Base-by-base conservation (phyloP, 1,140 invertebrate genomes). In the Drosophila punjabiensis region DNA sequence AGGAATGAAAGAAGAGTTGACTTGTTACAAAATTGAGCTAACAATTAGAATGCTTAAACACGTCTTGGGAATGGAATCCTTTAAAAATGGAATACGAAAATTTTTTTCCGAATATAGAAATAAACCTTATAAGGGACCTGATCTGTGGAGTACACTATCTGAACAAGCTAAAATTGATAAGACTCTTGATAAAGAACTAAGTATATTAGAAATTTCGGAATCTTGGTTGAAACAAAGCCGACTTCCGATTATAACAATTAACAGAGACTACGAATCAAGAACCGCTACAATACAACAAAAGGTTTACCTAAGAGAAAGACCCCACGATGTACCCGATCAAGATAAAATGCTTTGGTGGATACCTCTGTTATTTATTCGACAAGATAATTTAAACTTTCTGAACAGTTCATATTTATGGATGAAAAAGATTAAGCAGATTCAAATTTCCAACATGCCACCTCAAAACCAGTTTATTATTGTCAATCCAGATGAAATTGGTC, bases 31-130 rank as follows among this genome's bases (percentile, higher is more conserved):
- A 93, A 96, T 96, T n/a, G 97, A 97, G 70, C 94, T 98, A n/a
- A 94, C 99, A 11, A 97, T 99, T 82, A 94, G 98, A 45, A 99
- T 99, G 98, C 95, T 99, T 89, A 96, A 97, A 82, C 96, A 96
- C 79, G 98, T 97, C 6, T 94, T 99, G 9, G 97, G 97, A 6
- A 95, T 96, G 53, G 93, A 95, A 6, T 96, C 96, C 1, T 98
- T 99, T 92, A 96, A 95, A 77, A 95, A 95, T 73, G 97, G 96
- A 14, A 87, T 98, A 41, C 95, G 95, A 70, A 95, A 94, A 70
- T 97, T 97, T 82, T 94, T 97, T 76, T 93, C 94, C 18, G 93
- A 95, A 60, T 94, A 96, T 61, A 94, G 96, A 83, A 97, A 95
- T 85, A 95, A 95, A 66, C 96, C 96, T 16, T 98, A 98, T 75